Conservation (phyloP, 2,797 vertebrate genomes). For the Typhlichthys subterraneus region DNA sequence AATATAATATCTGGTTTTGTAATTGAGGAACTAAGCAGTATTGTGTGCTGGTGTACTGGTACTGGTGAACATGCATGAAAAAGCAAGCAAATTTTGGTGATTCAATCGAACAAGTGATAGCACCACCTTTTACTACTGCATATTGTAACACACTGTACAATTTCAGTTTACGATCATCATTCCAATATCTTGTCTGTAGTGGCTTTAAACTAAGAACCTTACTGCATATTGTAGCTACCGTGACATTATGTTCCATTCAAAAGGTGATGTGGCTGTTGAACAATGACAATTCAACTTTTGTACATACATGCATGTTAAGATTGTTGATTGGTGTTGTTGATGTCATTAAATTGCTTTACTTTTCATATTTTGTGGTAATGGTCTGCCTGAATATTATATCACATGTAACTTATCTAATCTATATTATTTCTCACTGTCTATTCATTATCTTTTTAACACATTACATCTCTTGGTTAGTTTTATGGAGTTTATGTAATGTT, state of each 20-base stretch:
- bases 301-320: constrained; percentile 74
- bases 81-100: too few species aligned
- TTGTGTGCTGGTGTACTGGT: too few species aligned
- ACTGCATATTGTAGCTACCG: constrained; percentile 8
- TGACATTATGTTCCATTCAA: constrained; percentile 11
- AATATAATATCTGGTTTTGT: too few species aligned
- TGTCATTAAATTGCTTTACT: constrained; percentile 81
- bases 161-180: background rate
- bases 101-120: too few species aligned
- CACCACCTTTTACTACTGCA: too few species aligned
- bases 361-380: constrained; percentile 61
- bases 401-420: background rate
- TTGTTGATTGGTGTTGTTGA: constrained; percentile 71
- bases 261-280: constrained; percentile 29
- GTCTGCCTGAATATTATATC: constrained; percentile 32
- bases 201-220: constrained; percentile 29
- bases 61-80: too few species aligned
- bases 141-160: too few species aligned
- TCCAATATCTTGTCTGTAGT: background rate
- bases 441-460: too few species aligned
- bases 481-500: too few species aligned
- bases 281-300: constrained; percentile 56
- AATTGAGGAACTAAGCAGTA: too few species aligned
- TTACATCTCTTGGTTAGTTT: too few species aligned
- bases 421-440: background rate